Evolutionary conservation across 1,140 invertebrate genomes (phyloP).

Genomic region (Pollicipes pollicipes): DNA sequence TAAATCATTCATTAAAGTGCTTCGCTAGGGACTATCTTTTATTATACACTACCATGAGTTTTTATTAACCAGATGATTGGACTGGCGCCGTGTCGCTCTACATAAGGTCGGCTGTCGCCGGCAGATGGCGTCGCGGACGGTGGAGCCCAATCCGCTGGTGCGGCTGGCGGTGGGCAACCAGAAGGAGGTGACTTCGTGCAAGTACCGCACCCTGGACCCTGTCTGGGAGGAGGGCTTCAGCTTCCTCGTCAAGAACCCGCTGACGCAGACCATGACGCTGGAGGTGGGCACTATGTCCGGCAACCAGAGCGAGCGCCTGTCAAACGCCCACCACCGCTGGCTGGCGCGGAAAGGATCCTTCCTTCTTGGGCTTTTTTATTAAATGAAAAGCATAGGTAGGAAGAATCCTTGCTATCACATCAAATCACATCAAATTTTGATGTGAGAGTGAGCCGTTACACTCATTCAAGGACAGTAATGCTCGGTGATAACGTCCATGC

Average conservation of each 20-base stretch:
- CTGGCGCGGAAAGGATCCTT: neutral
- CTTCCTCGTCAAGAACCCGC: slow-evolving; percentile 74
- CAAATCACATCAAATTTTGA: no score
- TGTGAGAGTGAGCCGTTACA: neutral
- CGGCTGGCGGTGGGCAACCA: slow-evolving; percentile 17
- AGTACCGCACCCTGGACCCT: slow-evolving; percentile 31
- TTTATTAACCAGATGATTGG: no score
- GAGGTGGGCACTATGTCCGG: neutral
- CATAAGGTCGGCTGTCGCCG: no score
- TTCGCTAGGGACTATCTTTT: no score
- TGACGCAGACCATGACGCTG: slow-evolving; percentile 54
- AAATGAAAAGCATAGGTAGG: no score
- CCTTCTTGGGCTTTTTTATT: no score
- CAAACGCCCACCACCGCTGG: neutral
- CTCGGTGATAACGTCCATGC: no score
- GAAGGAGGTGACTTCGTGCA: slow-evolving; percentile 12
- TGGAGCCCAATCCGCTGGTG: slow-evolving; percentile 18
- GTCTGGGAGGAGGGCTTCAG: slow-evolving; percentile 55
- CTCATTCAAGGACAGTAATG: neutral
- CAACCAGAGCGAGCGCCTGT: neutral
- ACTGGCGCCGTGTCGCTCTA: no score
- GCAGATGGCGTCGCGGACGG: slow-evolving; percentile 9
- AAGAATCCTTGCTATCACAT: no score
- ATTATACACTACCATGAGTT: no score
- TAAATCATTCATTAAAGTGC: no score